phyloP scores from a whole-genome alignment of 2,797 vertebrate genomes.

The Lagocephalus sceleratus region DNA sequence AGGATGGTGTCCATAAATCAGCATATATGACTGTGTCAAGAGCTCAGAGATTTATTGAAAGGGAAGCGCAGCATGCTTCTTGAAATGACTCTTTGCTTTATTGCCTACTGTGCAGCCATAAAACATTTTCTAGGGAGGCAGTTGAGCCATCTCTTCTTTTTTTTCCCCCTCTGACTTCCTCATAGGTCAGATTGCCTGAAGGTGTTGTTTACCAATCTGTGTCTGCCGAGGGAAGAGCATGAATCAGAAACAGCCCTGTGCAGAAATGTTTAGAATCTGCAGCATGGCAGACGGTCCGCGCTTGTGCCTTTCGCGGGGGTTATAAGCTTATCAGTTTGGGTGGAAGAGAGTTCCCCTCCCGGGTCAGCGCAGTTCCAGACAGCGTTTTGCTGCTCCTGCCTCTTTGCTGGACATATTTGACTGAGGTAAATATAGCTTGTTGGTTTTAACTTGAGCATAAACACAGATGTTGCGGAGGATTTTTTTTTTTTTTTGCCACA shows the following conservation, averaged over 20 bases:
- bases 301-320: neutral
- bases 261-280: conserved; percentile 25
- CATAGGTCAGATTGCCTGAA: conserved; percentile 49
- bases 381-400: conserved; percentile 25
- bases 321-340: conserved; percentile 10
- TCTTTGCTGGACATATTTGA: conserved; percentile 64
- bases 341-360: conserved; percentile 20
- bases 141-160: conserved; percentile 42
- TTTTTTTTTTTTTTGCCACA: conserved; percentile 66
- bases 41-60: conserved; percentile 61
- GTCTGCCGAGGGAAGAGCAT: conserved; percentile 24
- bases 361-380: conserved; percentile 14
- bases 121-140: conserved; percentile 53
- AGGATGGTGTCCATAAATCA: conserved; percentile 54
- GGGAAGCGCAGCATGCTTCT: conserved; percentile 33
- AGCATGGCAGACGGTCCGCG: neutral
- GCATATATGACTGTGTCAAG: conserved; percentile 32
- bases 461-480: conserved; percentile 80
- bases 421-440: conserved; percentile 79
- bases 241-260: conserved; percentile 24
- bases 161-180: conserved; percentile 27
- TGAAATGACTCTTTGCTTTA: conserved; percentile 56
- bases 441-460: conserved; percentile 80
- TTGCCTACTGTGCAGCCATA: conserved; percentile 41
- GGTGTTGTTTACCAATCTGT: conserved; percentile 59